phyloP scores from a whole-genome alignment of 2,113 vertebrate species.

The Phaethon lepturus region DNA sequence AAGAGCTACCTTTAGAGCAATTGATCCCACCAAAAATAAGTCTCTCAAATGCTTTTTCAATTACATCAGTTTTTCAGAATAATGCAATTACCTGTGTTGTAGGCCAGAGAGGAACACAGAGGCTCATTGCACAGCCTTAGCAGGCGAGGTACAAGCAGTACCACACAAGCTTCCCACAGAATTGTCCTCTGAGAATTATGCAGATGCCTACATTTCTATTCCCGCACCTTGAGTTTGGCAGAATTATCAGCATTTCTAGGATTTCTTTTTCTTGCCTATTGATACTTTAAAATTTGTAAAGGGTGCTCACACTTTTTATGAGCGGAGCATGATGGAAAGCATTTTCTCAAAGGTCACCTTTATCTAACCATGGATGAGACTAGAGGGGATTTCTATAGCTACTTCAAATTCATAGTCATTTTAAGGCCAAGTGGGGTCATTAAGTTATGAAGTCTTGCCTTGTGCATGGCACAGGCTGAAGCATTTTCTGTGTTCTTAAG shows the following conservation, averaged over 20 bases:
- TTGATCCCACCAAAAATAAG: not conserved
- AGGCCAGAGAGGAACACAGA: not conserved
- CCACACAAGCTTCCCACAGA: not conserved
- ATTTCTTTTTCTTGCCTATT: not conserved
- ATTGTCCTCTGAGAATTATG: not conserved
- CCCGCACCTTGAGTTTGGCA: not conserved
- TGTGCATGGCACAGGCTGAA: not conserved
- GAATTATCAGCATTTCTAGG: not conserved
- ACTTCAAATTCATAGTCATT: not conserved
- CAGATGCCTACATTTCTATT: not conserved
- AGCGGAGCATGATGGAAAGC: not conserved
- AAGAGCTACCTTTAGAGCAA: not conserved
- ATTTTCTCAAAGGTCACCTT: not conserved
- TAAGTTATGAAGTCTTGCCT: not conserved
- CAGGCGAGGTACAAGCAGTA: not conserved
- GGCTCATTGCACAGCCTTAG: not conserved
- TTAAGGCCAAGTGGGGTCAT: not conserved
- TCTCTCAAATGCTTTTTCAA: not conserved
- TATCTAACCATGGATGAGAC: not conserved
- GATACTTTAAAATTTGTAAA: not conserved
- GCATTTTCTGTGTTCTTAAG: not conserved
- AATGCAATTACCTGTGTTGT: not conserved
- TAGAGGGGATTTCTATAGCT: not conserved
- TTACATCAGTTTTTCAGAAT: not conserved
- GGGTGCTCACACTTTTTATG: not conserved